Base-by-base conservation (phyloP, 30 jellyfish, hydroid and myxozoan genomes). In the Clytia hemisphaerica region DNA sequence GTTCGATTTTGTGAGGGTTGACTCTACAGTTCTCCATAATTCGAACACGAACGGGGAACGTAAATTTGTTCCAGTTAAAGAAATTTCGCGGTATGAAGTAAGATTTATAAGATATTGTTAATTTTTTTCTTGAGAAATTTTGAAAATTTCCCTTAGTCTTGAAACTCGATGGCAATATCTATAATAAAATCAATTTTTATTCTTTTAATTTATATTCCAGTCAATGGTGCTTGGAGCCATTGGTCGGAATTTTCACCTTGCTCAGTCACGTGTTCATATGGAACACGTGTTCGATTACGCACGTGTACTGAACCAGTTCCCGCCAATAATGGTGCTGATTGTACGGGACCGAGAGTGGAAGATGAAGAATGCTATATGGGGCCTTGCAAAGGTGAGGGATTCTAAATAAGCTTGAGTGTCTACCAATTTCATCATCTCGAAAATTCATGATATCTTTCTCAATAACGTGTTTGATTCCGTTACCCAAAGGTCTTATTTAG, bases 181-280 rank as follows among this genome's bases (percentile, higher is more conserved):
- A n/a, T n/a, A n/a, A n/a, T n/a, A n/a, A n/a, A n/a, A n/a, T n/a
- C n/a, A n/a, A n/a, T n/a, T n/a, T n/a, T n/a, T n/a, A n/a, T n/a
- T n/a, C n/a, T n/a, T 12, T 12, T 12, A 18, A 16, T 16, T 10
- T 47, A 0, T 51, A 15, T 36, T 72, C 31, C 45, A 88, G 97
- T 88, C 26, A 88, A 88, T 49, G 97, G 97, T 40, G 97, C 95
- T 22, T 88, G 97, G 97, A 88, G 97, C 66, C 25, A 42, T 2
- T 88, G 97, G 97, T 88, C 97, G 10, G 97, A 88, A 55, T 88
- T 62, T 67, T 73, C 93, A 40, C 97, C 97, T 1, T 88, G 97
- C 75, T 79, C 92, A 51, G 97, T 79, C 6, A 79, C 97, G 1
- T 88, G 97, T 63, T 88, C 94, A 6, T 74, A 78, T 59, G 97